A percentile compares a stretch with the other conserved stretches of the same genome.
Conservation (phyloP, 2,888 invertebrate species). For the Nomada goodeniana region DNA sequence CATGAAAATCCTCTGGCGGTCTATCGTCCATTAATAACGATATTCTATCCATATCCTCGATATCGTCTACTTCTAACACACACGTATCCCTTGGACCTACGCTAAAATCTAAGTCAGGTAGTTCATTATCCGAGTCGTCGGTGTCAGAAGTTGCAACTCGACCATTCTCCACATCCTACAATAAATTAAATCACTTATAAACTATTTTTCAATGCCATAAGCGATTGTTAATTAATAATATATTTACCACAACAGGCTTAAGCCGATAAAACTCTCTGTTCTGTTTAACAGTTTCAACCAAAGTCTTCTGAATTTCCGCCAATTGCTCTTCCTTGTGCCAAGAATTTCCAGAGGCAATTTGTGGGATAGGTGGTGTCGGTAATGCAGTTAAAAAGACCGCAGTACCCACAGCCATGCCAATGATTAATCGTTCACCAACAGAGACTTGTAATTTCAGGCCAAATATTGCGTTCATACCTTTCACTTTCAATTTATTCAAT, state of each 20-base stretch:
- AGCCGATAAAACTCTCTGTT: constrained; percentile 90
- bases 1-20: constrained; percentile 91
- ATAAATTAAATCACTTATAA: constrained; percentile 9
- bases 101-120: constrained; percentile 89
- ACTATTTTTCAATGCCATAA: not conserved
- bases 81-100: constrained; percentile 92
- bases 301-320: constrained; percentile 88
- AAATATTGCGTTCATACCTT: constrained; percentile 98
- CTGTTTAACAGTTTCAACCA: constrained; percentile 89
- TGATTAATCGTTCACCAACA: constrained; percentile 94
- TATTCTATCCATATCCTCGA: constrained; percentile 92
- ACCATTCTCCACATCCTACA: constrained; percentile 81
- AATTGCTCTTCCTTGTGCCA: constrained; percentile 88
- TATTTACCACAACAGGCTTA: constrained; percentile 78
- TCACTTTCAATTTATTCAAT: constrained; percentile 95
- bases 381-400: constrained; percentile 92
- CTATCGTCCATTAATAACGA: constrained; percentile 90
- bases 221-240: not conserved
- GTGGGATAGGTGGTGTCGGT: constrained; percentile 90
- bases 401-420: constrained; percentile 95
- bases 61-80: constrained; percentile 93
- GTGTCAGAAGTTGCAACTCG: constrained; percentile 86
- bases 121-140: constrained; percentile 89
- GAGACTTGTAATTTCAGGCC: constrained; percentile 90
- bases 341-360: constrained; percentile 88